phyloP scores from a whole-genome alignment of 2,797 vertebrate genomes.

The Apogon hyalosoma region DNA sequence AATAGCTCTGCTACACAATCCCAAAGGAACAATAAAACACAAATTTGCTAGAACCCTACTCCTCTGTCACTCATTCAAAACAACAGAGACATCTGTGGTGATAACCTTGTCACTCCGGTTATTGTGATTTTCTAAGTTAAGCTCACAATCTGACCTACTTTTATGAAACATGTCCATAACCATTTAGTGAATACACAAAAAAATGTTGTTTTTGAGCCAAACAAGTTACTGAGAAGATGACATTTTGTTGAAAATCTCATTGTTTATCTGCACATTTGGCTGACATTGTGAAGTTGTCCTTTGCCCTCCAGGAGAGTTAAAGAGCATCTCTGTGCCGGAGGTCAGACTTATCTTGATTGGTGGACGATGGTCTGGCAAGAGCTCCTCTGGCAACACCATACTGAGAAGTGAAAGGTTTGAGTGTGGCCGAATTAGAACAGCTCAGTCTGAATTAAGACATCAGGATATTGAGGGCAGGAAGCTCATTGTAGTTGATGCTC shows the following conservation, averaged over 20 bases:
- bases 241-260: not conserved
- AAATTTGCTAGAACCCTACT: conserved; percentile 1
- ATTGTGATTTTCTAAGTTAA: not conserved
- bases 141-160: not conserved
- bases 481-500: conserved; percentile 56
- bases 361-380: conserved; percentile 60
- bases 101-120: conserved; percentile 20
- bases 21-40: not conserved
- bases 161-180: not conserved
- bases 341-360: conserved; percentile 58
- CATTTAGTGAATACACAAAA: not conserved
- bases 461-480: conserved; percentile 36
- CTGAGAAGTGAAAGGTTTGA: conserved; percentile 49
- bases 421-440: conserved; percentile 51
- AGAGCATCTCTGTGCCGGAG: not conserved
- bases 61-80: conserved; percentile 45
- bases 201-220: not conserved
- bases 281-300: not conserved
- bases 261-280: conserved; percentile 1
- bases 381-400: conserved; percentile 63
- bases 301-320: conserved; percentile 22
- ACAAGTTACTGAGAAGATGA: not conserved
- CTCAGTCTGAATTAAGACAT: conserved; percentile 46
- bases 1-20: conserved; percentile 37
- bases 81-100: conserved; percentile 12